Evolutionary conservation across 2,888 invertebrate genomes (phyloP).

Genomic region (Trachelus troglodyta): DNA sequence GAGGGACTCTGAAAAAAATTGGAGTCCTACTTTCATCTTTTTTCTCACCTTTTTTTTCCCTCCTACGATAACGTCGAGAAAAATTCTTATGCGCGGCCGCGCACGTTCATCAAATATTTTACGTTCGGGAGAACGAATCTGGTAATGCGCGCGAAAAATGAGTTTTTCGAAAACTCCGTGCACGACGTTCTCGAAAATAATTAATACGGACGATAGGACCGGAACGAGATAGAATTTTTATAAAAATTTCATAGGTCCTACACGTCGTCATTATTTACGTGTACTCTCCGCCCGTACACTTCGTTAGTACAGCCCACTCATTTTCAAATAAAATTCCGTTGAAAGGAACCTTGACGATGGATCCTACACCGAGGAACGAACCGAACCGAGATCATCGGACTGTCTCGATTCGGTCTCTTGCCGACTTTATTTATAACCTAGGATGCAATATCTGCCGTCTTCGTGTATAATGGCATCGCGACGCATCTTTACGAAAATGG

Average conservation of each 20-base stretch:
- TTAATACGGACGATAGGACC: too few species aligned
- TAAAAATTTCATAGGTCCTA: too few species aligned
- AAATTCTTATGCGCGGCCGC: constrained; percentile 4
- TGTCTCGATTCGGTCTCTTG: neutral
- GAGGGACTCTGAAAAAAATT: constrained; percentile 30
- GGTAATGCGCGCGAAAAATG: too few species aligned
- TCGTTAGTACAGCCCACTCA: too few species aligned
- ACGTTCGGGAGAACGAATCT: too few species aligned
- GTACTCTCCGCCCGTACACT: too few species aligned
- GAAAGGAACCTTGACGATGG: constrained; percentile 22
- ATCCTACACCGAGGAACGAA: constrained; percentile 48
- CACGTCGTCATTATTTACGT: too few species aligned
- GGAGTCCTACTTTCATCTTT: constrained; percentile 31
- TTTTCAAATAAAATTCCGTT: too few species aligned
- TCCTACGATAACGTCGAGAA: constrained; percentile 14
- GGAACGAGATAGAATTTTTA: too few species aligned
- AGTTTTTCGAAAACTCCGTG: too few species aligned
- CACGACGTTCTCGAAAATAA: too few species aligned
- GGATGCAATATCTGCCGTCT: constrained; percentile 60
- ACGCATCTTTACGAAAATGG: neutral
- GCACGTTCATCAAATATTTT: neutral
- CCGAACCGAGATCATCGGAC: constrained; percentile 31
- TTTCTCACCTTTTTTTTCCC: constrained; percentile 13
- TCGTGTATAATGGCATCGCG: constrained; percentile 13
- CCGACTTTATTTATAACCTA: constrained; percentile 54